Base-by-base conservation (phyloP, 2,797 vertebrate genomes). In the Meda fulgida region DNA sequence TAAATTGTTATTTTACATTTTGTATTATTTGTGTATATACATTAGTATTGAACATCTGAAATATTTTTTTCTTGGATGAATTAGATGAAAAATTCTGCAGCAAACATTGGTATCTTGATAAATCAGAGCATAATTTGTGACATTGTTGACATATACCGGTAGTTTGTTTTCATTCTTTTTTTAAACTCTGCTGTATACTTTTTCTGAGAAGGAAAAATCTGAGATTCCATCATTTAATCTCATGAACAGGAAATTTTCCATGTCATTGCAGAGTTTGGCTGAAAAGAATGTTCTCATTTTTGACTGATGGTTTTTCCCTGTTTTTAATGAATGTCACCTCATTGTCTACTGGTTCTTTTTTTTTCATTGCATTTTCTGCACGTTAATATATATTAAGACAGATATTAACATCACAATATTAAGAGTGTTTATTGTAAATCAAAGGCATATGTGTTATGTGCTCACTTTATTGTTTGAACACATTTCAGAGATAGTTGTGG, bases 401-500 rank as follows among this genome's bases (percentile, higher is more conserved):
- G 14, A 48, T 48, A 48, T 48, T 48, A 48, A 48, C 67, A 13
- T 43, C 7, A 7, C 31, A 58, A 58, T 70, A 38, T 71, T 40
- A 40, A 70, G 55, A 19, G 18, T 71, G 43, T 14, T 46, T 46
- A 46, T 46, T 14, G 36, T 31, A 26, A 26, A 80, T 21, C 48
- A 72, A 72, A 72, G 18, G 31, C 16, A 70, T 31, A 7, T 72
- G 38, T 36, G 21, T 31, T 48, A 48, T 48, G 14, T 48, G 40
- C 11, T 48, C 10, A 53, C 46, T 73, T 58, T 26, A 34, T 75
- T 36, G 58, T 51, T 48, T 70, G 23, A 86, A 79, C 43, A 55
- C 55, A 46, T 26, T 36, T 48, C 51, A 84, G 55, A 80, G 66
- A 88, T 23, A 38, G 11, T 34, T 69, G 34, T 77, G 66, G n/a